Conservation (phyloP, 2,113 vertebrate genomes). For the Mus spicilegus region DNA sequence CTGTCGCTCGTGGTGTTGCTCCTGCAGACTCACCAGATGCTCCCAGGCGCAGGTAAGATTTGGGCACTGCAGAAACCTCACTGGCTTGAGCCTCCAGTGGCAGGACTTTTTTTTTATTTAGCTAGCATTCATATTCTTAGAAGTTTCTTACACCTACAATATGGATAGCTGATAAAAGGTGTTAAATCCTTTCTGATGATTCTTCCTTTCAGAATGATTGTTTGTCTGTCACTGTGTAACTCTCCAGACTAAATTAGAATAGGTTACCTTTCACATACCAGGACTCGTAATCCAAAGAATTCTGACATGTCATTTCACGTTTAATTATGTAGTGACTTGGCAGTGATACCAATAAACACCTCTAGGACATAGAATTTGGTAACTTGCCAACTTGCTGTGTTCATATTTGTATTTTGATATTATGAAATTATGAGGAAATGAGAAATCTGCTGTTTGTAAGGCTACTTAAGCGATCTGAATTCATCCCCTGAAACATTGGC, state of each 20-base stretch:
- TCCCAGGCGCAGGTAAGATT: conserved; percentile 93
- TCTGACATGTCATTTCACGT: conserved; percentile 21
- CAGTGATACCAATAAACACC: not conserved
- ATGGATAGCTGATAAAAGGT: not conserved
- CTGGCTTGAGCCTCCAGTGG: not conserved
- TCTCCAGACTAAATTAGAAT: conserved; percentile 32
- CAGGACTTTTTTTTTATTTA: conserved; percentile 7
- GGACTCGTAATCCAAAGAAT: conserved; percentile 46
- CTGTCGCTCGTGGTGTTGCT: conserved; percentile 96
- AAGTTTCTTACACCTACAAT: conserved; percentile 25
- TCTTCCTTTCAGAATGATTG: not conserved
- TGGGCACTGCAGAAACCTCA: not conserved
- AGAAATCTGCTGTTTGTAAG: conserved; percentile 46
- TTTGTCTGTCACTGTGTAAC: not conserved
- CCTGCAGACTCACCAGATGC: conserved; percentile 98
- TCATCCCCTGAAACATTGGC: conserved; percentile 6
- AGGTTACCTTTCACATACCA: conserved; percentile 50
- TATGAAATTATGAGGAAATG: conserved; percentile 48
- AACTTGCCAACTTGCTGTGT: conserved; percentile 19
- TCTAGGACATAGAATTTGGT: not conserved
- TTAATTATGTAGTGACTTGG: not conserved
- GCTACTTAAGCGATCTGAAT: conserved; percentile 10
- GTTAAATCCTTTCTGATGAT: conserved; percentile 52
- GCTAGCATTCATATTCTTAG: not conserved
- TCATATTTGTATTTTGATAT: conserved; percentile 35